These are phyloP conservation scores for Lontra canadensis DNA, from an alignment of 2,113 vertebrate species.

Conservation along the genomic window DNA sequence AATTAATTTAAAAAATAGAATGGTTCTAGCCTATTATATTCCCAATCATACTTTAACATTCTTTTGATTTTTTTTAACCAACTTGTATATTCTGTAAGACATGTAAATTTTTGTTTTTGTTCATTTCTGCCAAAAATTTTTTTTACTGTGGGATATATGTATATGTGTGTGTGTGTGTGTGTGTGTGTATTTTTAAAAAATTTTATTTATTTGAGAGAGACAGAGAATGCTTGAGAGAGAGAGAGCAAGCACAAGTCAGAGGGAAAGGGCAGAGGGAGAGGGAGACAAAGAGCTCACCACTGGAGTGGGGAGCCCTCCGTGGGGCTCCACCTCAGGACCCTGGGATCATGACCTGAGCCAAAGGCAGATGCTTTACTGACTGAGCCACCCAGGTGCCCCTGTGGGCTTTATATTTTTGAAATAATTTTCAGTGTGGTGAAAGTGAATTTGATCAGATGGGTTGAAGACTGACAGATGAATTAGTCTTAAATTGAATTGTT, in stretches of 20 bases:
- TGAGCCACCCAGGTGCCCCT: neutral
- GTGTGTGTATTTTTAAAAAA: neutral
- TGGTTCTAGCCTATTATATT: neutral
- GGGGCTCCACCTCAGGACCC: neutral
- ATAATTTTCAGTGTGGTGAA: neutral
- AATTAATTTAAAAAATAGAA: constrained; percentile 2
- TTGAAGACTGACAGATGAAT: neutral
- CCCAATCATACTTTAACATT: neutral
- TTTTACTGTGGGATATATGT: neutral
- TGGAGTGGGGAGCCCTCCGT: neutral
- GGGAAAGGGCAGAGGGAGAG: neutral
- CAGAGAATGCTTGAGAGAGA: neutral
- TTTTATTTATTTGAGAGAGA: neutral
- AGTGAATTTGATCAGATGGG: neutral
- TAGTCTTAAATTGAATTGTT: neutral
- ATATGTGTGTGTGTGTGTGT: accelerated
- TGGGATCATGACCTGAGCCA: neutral
- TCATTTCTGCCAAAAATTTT: neutral
- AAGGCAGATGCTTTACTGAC: neutral
- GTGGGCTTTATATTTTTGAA: neutral
- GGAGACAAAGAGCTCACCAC: neutral
- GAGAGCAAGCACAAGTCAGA: neutral
- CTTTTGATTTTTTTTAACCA: neutral
- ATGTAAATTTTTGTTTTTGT: neutral
- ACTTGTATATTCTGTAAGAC: neutral